Evolutionary conservation across 2,888 invertebrate species (phyloP).

Genomic region (Andricus curvator): DNA sequence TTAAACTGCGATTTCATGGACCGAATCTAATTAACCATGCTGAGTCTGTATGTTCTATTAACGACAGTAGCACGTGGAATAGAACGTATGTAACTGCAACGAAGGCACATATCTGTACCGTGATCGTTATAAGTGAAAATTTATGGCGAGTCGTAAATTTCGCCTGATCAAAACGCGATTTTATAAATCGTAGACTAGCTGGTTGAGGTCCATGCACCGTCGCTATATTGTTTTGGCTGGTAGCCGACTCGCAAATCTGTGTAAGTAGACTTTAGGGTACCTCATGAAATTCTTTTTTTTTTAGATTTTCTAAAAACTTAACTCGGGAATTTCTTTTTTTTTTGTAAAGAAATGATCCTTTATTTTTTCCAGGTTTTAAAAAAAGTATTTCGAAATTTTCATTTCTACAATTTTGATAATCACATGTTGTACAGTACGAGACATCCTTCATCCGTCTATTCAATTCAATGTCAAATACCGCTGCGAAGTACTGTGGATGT

Average conservation of each 20-base stretch:
- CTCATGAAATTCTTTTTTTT: too few species aligned
- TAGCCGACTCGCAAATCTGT: conserved; percentile 63
- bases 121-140: conserved; percentile 60
- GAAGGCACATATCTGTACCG: conserved; percentile 56
- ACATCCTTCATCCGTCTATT: too few species aligned
- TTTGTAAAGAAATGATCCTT: too few species aligned
- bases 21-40: neutral
- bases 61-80: neutral
- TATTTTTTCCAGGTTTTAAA: too few species aligned
- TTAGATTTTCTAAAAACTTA: too few species aligned
- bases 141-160: conserved; percentile 64
- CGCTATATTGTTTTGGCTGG: conserved; percentile 66
- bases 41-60: neutral
- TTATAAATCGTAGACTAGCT: conserved; percentile 57
- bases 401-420: too few species aligned
- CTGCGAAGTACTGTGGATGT: too few species aligned
- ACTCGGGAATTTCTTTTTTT: too few species aligned
- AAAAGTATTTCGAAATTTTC: too few species aligned
- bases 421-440: too few species aligned
- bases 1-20: neutral
- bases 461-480: too few species aligned
- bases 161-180: conserved; percentile 63
- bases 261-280: conserved; percentile 69
- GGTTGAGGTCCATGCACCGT: conserved; percentile 52
- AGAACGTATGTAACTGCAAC: conserved; percentile 52